phyloP scores from a whole-genome alignment of 2,113 vertebrate species.

The Psittacula cyanocephala region DNA sequence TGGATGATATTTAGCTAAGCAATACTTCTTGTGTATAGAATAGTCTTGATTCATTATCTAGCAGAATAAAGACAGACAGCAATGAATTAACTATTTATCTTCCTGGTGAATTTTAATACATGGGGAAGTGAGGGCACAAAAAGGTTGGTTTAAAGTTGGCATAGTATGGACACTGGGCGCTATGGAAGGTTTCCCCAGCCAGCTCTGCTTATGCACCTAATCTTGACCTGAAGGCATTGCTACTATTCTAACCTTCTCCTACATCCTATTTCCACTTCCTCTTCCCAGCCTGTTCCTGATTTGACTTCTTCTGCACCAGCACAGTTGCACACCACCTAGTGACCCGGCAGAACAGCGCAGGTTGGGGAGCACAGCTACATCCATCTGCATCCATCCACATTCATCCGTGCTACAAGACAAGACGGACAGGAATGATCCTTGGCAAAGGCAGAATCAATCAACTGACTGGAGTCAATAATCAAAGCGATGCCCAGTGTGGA shows the following conservation, averaged over 20 bases:
- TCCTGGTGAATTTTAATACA: constrained; percentile 2
- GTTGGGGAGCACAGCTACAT: background rate
- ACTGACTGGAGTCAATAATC: background rate
- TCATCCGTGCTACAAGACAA: fast-evolving
- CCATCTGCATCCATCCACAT: background rate
- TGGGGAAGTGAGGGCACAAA: background rate
- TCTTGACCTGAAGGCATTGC: constrained; percentile 12
- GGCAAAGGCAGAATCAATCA: background rate
- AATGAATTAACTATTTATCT: constrained; percentile 32
- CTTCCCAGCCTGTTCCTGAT: background rate
- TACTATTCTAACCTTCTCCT: background rate
- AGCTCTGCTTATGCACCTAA: background rate
- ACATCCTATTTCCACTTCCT: background rate
- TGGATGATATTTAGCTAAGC: background rate
- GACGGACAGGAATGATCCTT: fast-evolving
- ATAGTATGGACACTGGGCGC: background rate
- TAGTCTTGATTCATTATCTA: constrained; percentile 49
- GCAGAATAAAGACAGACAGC: constrained; percentile 43
- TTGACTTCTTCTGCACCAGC: background rate
- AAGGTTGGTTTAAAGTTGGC: background rate
- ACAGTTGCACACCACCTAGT: background rate
- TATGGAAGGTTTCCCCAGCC: background rate
- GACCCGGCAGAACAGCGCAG: background rate
- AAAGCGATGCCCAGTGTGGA: background rate
- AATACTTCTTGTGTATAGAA: background rate